Evolutionary conservation across 2,797 vertebrate species (phyloP).

Genomic region (Poeciliopsis infans): DNA sequence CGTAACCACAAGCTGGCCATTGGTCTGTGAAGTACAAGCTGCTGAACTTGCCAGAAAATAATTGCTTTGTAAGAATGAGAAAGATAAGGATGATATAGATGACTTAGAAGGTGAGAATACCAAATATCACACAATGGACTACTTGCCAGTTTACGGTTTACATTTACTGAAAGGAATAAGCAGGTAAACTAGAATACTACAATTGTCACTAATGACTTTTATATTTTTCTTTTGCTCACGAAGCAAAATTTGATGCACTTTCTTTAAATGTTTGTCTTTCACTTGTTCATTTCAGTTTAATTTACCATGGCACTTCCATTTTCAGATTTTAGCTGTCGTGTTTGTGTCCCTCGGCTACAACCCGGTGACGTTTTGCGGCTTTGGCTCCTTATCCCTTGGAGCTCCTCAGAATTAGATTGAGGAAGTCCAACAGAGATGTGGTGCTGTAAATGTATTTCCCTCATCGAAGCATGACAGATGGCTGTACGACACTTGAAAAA

Average conservation of each 20-base stretch:
- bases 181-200: neutral
- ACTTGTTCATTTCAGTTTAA: neutral
- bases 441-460: conserved; percentile 45
- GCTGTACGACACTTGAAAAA: conserved; percentile 28
- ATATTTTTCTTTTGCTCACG: neutral
- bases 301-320: conserved; percentile 1
- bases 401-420: conserved; percentile 24
- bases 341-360: conserved; percentile 2
- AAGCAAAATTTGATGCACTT: neutral
- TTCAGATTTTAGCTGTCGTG: neutral
- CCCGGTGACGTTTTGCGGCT: conserved; percentile 16
- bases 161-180: neutral
- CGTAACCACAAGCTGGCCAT: neutral
- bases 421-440: conserved; percentile 35
- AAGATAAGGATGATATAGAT: neutral
- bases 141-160: neutral
- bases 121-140: neutral
- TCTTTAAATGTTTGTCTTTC: neutral
- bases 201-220: neutral
- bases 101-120: neutral
- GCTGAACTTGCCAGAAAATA: neutral
- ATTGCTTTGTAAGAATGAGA: neutral
- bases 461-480: conserved; percentile 48
- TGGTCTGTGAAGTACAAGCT: neutral
- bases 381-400: conserved; percentile 16